Base-by-base conservation (phyloP, 2,113 vertebrate genomes). In the Petroica traversi region DNA sequence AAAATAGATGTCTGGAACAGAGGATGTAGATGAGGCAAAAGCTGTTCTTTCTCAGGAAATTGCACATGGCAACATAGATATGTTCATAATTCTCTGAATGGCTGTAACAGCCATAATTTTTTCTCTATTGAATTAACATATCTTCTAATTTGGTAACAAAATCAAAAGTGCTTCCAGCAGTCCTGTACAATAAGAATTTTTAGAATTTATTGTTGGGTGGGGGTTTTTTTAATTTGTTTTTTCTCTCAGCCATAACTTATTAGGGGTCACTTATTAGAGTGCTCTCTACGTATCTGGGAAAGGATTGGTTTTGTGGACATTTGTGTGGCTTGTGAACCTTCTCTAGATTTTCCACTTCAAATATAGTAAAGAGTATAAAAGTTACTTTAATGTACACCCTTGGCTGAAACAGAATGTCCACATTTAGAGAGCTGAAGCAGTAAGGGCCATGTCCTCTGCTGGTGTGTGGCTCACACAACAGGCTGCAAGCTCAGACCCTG, bases 21-120 rank as follows among this genome's bases (percentile, higher is more conserved):
- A 96, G 90, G 79, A 93, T 92, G 88, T 91, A 82, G 73, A 93
- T 88, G 93, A 91, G 75, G 92, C 79, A 88, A 83, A 94, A 83
- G 76, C 79, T 3, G 10, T 86, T 94, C 68, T 86, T 93, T 94
- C 73, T 91, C 92, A 96, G 85, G 79, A 96, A 95, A 78, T 94
- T 76, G 88, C 73, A 93, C 75, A 84, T 75, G 85, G 79, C 68
- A 96, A 71, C 63, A 48, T 61, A 91, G 71, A 58, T 77, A 40
- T 29, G 26, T 68, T 92, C 67, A 52, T 73, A 86, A 77, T 91
- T 93, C 88, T 92, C 76, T 63, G 61, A 74, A 59, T 19, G 22
- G 25, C 63, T 57, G 26, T 48, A 84, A 66, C 40, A 86, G 59
- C 59, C 43, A 63, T 93, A 75, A 81, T 87, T 68, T 33, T 57